Evolutionary conservation across 2,113 vertebrate species (phyloP).

Genomic region (Sisor rabdophorus): DNA sequence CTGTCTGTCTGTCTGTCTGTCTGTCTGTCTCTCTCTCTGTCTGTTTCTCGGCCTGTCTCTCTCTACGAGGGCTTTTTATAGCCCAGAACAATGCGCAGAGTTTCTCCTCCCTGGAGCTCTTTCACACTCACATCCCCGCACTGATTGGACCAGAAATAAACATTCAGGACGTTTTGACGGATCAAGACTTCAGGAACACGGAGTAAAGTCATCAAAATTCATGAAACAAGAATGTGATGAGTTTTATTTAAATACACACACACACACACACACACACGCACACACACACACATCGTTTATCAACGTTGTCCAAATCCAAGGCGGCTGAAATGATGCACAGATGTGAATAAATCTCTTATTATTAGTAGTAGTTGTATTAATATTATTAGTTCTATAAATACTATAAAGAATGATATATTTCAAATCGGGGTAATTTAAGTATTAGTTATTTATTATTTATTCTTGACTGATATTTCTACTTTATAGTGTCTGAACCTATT

Average conservation of each 20-base stretch:
- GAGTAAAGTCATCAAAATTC: neutral
- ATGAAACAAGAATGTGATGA: neutral
- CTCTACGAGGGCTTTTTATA: constrained; percentile 76
- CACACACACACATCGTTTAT: neutral
- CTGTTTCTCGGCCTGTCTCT: constrained; percentile 1
- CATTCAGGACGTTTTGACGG: constrained; percentile 77
- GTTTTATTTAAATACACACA: constrained; percentile 43
- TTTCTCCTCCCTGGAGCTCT: constrained; percentile 72
- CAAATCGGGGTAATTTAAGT: too few relatives aligned
- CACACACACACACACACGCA: constrained; percentile 10
- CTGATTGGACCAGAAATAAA: constrained; percentile 78
- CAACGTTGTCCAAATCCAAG: neutral
- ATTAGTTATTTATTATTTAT: neutral
- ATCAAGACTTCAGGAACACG: constrained; percentile 81
- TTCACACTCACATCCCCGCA: constrained; percentile 66
- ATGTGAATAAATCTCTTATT: neutral
- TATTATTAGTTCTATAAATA: too few relatives aligned
- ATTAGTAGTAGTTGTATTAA: too few relatives aligned
- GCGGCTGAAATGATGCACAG: neutral
- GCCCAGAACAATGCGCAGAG: constrained; percentile 82
- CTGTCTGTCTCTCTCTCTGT: constrained; percentile 41
- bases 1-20: constrained; percentile 40
- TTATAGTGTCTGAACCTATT: neutral
- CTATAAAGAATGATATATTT: too few relatives aligned
- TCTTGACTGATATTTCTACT: neutral